Base-by-base conservation (phyloP, 2,113 vertebrate species). In the Nerophis lumbriciformis region DNA sequence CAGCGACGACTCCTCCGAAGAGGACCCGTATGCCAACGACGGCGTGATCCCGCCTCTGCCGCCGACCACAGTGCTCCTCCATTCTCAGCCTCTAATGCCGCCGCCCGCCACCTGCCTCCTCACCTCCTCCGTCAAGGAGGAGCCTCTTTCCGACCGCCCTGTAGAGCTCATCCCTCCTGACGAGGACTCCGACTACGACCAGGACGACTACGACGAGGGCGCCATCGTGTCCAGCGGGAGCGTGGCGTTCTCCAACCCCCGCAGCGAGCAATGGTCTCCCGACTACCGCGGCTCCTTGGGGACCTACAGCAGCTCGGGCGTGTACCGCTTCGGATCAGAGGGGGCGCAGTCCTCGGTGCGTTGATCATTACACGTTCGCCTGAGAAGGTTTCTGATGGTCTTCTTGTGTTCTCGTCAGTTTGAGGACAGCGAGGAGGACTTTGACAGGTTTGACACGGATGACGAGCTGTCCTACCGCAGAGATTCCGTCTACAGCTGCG, bases 351-450 rank as follows among this genome's bases (percentile, higher is more conserved):
- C 97, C 42, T 99, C 97, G 13, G 97, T 99, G 58, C 91, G 96
- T 90, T 0, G 1, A 6, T 5, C 6, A 9, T 38, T 6, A 9
- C 38, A 19, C 38, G 8, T 36, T 51, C 8, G n/a, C 14, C 13
- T 11, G n/a, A 57, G 39, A 57, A 44, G 5, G 1, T 12, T 42
- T 59, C 39, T 44, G 7, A 12, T 21, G 28, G 28, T 12, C n/a
- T 19, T 5, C 19, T 21, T 58, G 4, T 35, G 45, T 39, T 0
- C 42, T 47, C 57, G 76, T 2, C 79, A 98, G 97, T 95, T 97
- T 73, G 96, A 98, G 87, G 97, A 98, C 66, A 99, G 97, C 0
- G 97, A 98, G 81, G 96, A 99, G 57, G 97, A 99, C 77, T 94
- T 98, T n/a, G 95, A 98, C 70, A 82, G 93, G 68, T 94, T 97